A percentile compares a stretch with the other conserved stretches of the same genome.
phyloP scores from a whole-genome alignment of 2,888 invertebrate species.

The Frankliniella intonsa region DNA sequence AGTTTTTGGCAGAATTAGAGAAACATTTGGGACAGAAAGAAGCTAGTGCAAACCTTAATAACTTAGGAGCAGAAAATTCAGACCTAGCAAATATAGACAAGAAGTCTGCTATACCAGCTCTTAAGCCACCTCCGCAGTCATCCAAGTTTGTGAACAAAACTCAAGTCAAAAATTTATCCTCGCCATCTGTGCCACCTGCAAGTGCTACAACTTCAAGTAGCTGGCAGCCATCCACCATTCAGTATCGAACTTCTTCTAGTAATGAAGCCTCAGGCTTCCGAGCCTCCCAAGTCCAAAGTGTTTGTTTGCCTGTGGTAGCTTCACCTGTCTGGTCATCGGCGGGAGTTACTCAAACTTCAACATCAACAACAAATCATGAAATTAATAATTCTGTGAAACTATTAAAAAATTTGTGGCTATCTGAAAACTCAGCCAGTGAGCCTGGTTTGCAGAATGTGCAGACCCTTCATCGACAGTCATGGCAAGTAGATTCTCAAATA shows the following conservation, averaged over 20 bases:
- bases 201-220: conserved; percentile 47
- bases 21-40: conserved; percentile 55
- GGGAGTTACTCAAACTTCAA: not conserved
- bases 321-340: not conserved
- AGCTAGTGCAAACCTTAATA: conserved; percentile 47
- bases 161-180: conserved; percentile 41
- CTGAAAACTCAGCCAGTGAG: not conserved
- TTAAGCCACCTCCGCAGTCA: conserved; percentile 50
- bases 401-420: not conserved
- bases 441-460: not conserved
- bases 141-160: conserved; percentile 40
- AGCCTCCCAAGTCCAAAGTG: not conserved
- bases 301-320: not conserved
- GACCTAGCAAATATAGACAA: conserved; percentile 38
- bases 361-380: not conserved
- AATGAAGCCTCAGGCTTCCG: not conserved
- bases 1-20: conserved; percentile 61
- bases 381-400: not conserved
- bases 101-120: conserved; percentile 45
- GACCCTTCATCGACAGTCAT: not conserved
- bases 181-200: conserved; percentile 37
- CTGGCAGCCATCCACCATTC: conserved; percentile 42
- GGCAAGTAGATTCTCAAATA: not conserved
- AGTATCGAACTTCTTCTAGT: conserved; percentile 30
- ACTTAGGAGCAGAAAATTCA: conserved; percentile 41